phyloP scores from a whole-genome alignment of 1,140 invertebrate species.

The Maconellicoccus hirsutus region DNA sequence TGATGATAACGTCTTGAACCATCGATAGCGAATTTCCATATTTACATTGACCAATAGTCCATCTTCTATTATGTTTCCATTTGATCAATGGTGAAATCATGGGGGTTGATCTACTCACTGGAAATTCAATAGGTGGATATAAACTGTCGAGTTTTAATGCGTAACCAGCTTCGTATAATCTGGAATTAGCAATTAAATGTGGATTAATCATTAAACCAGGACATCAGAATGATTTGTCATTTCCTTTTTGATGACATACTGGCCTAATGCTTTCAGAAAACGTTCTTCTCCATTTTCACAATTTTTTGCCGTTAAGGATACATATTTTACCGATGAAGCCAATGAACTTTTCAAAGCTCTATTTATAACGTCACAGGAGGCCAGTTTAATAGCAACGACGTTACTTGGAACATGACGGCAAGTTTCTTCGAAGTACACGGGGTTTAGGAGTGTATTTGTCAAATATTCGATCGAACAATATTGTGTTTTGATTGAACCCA shows the following conservation, averaged over 20 bases:
- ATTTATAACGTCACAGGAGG: slow-evolving; percentile 53
- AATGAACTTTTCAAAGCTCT: slow-evolving; percentile 67
- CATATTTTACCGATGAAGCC: slow-evolving; percentile 45
- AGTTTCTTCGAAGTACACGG: slow-evolving; percentile 74
- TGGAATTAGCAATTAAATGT: slow-evolving; percentile 23
- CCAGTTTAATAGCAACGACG: slow-evolving; percentile 57
- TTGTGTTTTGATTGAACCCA: slow-evolving; percentile 37
- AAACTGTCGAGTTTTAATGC: slow-evolving; percentile 35
- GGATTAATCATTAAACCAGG: too few species aligned
- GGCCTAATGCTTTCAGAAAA: slow-evolving; percentile 59
- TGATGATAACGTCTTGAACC: slow-evolving; percentile 48
- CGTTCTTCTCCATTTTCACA: slow-evolving; percentile 56
- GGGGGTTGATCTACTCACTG: slow-evolving; percentile 64
- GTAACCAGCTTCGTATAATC: slow-evolving; percentile 29
- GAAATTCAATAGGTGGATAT: slow-evolving; percentile 55
- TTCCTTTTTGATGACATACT: slow-evolving; percentile 38
- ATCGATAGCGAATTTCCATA: slow-evolving; percentile 47
- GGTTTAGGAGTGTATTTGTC: slow-evolving; percentile 57
- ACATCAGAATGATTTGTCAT: too few species aligned
- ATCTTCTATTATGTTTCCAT: slow-evolving; percentile 80
- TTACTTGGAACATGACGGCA: slow-evolving; percentile 60
- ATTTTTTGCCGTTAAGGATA: slow-evolving; percentile 64
- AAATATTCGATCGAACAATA: slow-evolving; percentile 51
- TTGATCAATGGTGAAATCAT: slow-evolving; percentile 62
- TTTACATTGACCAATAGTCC: slow-evolving; percentile 50